Evolutionary conservation across 2,797 vertebrate species (phyloP).

Genomic region (Darevskia mixta): DNA sequence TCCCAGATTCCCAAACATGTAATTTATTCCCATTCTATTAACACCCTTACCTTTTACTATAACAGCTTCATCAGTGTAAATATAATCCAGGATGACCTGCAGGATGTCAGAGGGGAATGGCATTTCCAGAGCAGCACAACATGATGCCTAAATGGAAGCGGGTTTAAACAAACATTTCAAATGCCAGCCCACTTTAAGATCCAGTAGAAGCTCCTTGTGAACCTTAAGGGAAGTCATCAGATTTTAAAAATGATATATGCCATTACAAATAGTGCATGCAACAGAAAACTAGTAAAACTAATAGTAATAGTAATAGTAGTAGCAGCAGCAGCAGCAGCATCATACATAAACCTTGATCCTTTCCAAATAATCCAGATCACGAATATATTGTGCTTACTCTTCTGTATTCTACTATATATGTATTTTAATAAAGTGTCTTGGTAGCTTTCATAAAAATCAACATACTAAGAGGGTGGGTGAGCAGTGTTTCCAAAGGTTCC

Average conservation of each 20-base stretch:
- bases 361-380: not conserved
- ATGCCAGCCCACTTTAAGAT: not conserved
- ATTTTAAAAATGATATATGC: not conserved
- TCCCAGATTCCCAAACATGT: not conserved
- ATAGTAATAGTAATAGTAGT: too few relatives aligned
- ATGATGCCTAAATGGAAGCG: slow-evolving; percentile 84
- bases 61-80: slow-evolving; percentile 93
- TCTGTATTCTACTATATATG: not conserved
- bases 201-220: slow-evolving; percentile 27
- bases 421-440: not conserved
- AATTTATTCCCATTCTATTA: not conserved
- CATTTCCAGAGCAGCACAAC: slow-evolving; percentile 91
- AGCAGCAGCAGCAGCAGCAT: too few relatives aligned
- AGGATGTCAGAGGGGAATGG: slow-evolving; percentile 91
- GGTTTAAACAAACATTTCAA: slow-evolving; percentile 24
- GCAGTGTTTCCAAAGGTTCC: not conserved
- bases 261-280: not conserved
- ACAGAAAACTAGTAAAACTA: not conserved
- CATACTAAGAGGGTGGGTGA: not conserved
- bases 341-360: not conserved
- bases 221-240: not conserved
- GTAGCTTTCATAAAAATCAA: not conserved
- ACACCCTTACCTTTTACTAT: slow-evolving; percentile 87
- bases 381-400: not conserved
- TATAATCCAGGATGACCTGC: slow-evolving; percentile 92